Evolutionary conservation across 1,140 invertebrate genomes (phyloP).

Genomic region (Armadillidium nasatum): DNA sequence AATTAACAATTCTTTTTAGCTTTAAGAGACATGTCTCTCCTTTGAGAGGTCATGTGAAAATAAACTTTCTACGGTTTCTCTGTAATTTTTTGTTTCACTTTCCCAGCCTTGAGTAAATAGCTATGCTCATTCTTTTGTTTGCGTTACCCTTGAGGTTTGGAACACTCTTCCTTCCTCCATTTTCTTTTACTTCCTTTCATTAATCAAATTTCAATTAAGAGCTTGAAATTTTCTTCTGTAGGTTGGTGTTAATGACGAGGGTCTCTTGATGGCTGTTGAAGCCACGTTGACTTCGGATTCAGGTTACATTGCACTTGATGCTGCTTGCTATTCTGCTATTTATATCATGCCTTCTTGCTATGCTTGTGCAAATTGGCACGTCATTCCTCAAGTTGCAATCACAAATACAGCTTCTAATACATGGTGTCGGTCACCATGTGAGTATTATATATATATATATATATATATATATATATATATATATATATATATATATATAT

Average conservation of each 20-base stretch:
- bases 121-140: too few relatives aligned
- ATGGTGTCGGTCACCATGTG: constrained; percentile 11
- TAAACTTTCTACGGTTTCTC: too few relatives aligned
- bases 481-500: too few relatives aligned
- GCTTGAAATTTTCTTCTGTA: neutral
- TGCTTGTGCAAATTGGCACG: constrained; percentile 16
- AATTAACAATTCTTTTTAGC: too few relatives aligned
- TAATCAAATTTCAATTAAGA: neutral
- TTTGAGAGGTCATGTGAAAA: too few relatives aligned
- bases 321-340: neutral
- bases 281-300: constrained; percentile 5
- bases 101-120: too few relatives aligned
- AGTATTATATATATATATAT: neutral
- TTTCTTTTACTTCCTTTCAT: too few relatives aligned
- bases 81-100: too few relatives aligned
- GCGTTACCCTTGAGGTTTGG: too few relatives aligned
- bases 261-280: constrained; percentile 12
- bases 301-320: neutral
- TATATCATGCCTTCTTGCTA: neutral
- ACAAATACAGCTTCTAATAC: constrained; percentile 26
- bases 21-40: too few relatives aligned
- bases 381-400: neutral
- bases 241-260: constrained; percentile 19
- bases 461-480: too few relatives aligned
- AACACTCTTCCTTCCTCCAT: too few relatives aligned